A percentile compares a stretch with the other conserved stretches of the same genome.
These are phyloP conservation scores for Centruroides sculpturatus DNA, from an alignment of 1,140 invertebrate species.

Conservation along the genomic window DNA sequence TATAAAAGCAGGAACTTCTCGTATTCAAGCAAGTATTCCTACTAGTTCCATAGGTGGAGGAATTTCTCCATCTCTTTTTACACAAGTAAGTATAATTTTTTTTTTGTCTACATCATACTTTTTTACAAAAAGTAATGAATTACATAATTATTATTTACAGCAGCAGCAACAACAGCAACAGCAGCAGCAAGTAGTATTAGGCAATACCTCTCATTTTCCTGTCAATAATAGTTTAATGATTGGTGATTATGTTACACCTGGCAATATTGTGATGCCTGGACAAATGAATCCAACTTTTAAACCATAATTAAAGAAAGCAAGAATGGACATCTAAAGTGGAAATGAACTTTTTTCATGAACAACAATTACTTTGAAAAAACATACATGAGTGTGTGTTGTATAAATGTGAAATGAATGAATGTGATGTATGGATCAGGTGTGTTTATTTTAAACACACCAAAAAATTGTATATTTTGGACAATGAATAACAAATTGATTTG, in stretches of 20 bases:
- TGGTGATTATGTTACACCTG: slow-evolving; percentile 47
- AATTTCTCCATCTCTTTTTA: slow-evolving; percentile 51
- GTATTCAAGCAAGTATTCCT: slow-evolving; percentile 28
- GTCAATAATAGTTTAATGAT: slow-evolving; percentile 64
- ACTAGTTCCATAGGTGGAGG: slow-evolving; percentile 55
- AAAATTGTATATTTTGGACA: too few relatives aligned
- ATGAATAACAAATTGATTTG: too few relatives aligned
- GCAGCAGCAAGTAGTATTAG: slow-evolving; percentile 39
- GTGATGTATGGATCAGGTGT: too few relatives aligned
- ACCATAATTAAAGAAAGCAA: too few relatives aligned
- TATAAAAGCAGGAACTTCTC: slow-evolving; percentile 3
- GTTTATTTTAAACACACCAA: too few relatives aligned
- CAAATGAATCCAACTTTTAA: slow-evolving; percentile 3
- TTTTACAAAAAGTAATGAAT: not conserved
- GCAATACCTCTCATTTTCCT: slow-evolving; percentile 45
- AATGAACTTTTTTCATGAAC: too few relatives aligned
- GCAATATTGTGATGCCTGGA: slow-evolving; percentile 14
- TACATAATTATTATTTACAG: not conserved
- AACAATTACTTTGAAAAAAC: too few relatives aligned
- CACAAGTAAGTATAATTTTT: slow-evolving; percentile 19
- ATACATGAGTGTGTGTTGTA: too few relatives aligned
- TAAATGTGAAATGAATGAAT: too few relatives aligned
- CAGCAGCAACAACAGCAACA: slow-evolving; percentile 20
- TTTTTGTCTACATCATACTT: not conserved
- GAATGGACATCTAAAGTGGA: too few relatives aligned